These are phyloP conservation scores for Epizoanthus stellaris DNA, from an alignment of 92 coral and sea anemone genomes.

Conservation along the genomic window DNA sequence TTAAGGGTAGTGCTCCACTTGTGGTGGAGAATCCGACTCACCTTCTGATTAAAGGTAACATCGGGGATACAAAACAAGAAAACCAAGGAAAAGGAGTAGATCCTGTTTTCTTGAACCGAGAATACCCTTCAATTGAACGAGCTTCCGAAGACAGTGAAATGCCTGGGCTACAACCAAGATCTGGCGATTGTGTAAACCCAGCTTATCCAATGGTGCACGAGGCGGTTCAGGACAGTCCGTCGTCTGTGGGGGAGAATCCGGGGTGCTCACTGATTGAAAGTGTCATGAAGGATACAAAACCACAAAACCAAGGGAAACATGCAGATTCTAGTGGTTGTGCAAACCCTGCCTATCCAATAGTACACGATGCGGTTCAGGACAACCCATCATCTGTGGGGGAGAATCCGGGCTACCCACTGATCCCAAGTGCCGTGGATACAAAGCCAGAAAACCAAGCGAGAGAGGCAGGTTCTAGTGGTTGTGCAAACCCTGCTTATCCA, in stretches of 20 bases:
- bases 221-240: conserved; percentile 15
- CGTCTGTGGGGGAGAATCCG: not conserved
- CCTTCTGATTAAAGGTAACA: not conserved
- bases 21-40: not conserved
- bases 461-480: not conserved
- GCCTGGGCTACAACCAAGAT: not conserved
- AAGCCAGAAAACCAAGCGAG: not conserved
- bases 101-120: not conserved
- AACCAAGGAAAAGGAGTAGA: not conserved
- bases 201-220: conserved; percentile 6
- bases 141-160: not conserved
- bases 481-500: conserved; percentile 16
- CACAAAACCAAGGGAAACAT: not conserved
- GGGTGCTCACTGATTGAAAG: not conserved
- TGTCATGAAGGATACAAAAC: conserved; percentile 18
- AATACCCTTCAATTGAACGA: conserved; percentile 16
- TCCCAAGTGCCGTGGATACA: conserved; percentile 10
- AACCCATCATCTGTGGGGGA: not conserved
- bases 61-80: not conserved
- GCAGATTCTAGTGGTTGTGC: not conserved
- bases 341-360: conserved; percentile 19
- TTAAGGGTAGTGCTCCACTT: not conserved
- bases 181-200: not conserved
- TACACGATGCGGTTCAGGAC: conserved; percentile 18
- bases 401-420: conserved; percentile 21